Base-by-base conservation (phyloP, 1,140 invertebrate genomes). In the Tachypleus tridentatus region DNA sequence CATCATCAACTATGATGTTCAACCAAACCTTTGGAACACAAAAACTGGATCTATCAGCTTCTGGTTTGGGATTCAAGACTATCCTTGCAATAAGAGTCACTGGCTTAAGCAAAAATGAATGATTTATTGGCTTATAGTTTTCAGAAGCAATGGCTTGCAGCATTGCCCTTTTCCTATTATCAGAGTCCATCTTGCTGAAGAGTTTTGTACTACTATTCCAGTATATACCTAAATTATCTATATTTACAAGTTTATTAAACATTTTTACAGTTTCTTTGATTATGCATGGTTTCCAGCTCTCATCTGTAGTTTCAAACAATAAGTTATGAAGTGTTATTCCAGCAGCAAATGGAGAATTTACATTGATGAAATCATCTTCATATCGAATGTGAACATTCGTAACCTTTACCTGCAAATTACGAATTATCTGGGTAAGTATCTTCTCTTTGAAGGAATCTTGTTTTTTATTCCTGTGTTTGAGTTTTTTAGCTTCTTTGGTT, bases 381-480 rank as follows among this genome's bases (percentile, higher is more conserved):
- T 95, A 99, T 59, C 96, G 82, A 5, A 99, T 82, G 75, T 99
- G 97, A 69, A 99, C 95, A 71, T 93, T 87, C 70, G 84, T 86
- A 57, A 99, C 92, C 71, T 86, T 86, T 1, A 99, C 82, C 75
- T 99, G 94, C 11, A 99, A 85, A 80, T 99, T 99, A 76, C 96
- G 96, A 49, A 99, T 91, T 65, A 98, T 91, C 75, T 97, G 92
- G 5, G 93, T 88, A 0, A 91, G 85, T 49, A 99, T 77, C 76
- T 99, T 98, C 77, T 98, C 95, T 49, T 89, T 83, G 81, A 99
- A 97, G 1, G 91, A 88, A 78, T 97, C 92, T 75, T 92, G 85
- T 7, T 84, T 66, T 50, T 73, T 65, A 9, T 68, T 64, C 57
- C 63, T 53, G 56, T 61, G 49, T 74, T 59, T 77, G 88, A 87